Conservation (phyloP, 2,888 invertebrate genomes). For the Rambutsinella grinnellia region DNA sequence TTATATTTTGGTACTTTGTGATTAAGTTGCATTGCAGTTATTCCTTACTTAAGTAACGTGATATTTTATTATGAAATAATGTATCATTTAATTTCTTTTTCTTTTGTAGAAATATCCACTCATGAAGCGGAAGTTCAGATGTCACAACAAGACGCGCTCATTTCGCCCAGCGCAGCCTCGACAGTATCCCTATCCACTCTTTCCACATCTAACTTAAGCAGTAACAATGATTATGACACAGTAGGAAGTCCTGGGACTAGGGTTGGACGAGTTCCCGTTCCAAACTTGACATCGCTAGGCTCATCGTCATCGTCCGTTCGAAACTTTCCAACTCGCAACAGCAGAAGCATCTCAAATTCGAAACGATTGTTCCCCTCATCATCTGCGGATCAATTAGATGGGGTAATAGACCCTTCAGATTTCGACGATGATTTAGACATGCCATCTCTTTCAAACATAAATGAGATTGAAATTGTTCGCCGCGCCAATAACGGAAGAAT, state of each 20-base stretch:
- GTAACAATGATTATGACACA: slow-evolving; percentile 45
- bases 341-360: too few species aligned
- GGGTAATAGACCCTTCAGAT: slow-evolving; percentile 40
- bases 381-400: slow-evolving; percentile 23
- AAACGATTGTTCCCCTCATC: slow-evolving; percentile 25
- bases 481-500: slow-evolving; percentile 11
- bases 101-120: slow-evolving; percentile 19
- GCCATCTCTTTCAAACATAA: slow-evolving; percentile 42
- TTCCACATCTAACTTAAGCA: slow-evolving; percentile 43
- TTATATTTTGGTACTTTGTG: too few species aligned
- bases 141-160: slow-evolving; percentile 33
- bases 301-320: slow-evolving; percentile 7
- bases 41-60: too few species aligned
- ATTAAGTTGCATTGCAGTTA: too few species aligned
- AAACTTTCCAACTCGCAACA: slow-evolving; percentile 5
- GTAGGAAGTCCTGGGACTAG: slow-evolving; percentile 24
- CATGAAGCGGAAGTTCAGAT: slow-evolving; percentile 24
- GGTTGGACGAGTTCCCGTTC: background rate
- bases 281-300: background rate
- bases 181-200: slow-evolving; percentile 47
- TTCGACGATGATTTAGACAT: slow-evolving; percentile 49
- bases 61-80: too few species aligned
- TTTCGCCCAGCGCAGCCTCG: slow-evolving; percentile 46
- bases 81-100: slow-evolving; percentile 1
- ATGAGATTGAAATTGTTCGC: slow-evolving; percentile 17